Evolutionary conservation across 2,113 vertebrate species (phyloP).

Genomic region (Coptodon bakossiorum): DNA sequence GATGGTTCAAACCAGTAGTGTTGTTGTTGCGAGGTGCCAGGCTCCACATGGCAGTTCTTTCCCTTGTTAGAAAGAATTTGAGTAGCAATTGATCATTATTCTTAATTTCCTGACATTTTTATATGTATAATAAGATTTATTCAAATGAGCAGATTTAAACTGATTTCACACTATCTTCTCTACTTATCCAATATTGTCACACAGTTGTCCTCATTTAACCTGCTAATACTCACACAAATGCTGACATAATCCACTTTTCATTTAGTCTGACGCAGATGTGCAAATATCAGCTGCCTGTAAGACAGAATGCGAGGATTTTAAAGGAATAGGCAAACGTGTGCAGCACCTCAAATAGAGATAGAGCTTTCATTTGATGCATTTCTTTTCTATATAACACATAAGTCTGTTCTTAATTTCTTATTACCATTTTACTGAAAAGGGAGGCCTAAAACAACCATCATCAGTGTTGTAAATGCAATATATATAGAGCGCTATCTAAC

Average conservation of each 20-base stretch:
- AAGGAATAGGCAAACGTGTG: not conserved
- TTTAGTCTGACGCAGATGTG: not conserved
- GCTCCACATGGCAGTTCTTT: too few relatives aligned
- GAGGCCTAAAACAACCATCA: not conserved
- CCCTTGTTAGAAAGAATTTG: not conserved
- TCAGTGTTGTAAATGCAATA: not conserved
- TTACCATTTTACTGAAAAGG: not conserved
- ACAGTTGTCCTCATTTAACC: not conserved
- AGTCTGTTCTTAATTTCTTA: not conserved
- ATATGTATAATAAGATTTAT: not conserved
- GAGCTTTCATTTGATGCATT: not conserved
- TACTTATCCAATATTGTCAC: not conserved
- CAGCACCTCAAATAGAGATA: not conserved
- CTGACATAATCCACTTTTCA: not conserved
- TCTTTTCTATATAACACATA: not conserved
- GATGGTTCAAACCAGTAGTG: not conserved
- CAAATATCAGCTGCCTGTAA: not conserved
- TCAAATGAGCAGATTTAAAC: not conserved
- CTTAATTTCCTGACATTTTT: not conserved
- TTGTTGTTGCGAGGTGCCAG: not conserved
- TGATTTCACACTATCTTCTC: not conserved
- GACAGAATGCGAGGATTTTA: not conserved
- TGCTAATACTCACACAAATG: not conserved
- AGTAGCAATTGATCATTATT: not conserved
- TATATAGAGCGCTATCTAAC: not conserved